These are phyloP conservation scores for Hydrophis major DNA, from an alignment of 2,797 vertebrate species.

Conservation along the genomic window DNA sequence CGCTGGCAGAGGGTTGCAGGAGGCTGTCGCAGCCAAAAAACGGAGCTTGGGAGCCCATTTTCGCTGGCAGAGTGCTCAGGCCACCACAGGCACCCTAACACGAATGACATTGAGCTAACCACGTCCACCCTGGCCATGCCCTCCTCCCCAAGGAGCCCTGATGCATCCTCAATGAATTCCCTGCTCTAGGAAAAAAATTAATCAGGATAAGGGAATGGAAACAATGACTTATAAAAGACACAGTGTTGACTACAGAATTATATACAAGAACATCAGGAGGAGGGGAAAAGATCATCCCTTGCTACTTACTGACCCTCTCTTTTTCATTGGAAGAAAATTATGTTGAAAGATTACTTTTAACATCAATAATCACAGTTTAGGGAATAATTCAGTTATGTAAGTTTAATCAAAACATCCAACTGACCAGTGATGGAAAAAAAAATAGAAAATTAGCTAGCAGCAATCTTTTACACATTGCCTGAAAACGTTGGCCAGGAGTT, in stretches of 20 bases:
- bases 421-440: not conserved
- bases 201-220: not conserved
- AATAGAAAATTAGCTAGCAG: not conserved
- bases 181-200: not conserved
- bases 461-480: not conserved
- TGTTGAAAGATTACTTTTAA: not conserved
- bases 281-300: not conserved
- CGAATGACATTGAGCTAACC: too few relatives aligned
- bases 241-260: not conserved
- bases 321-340: not conserved
- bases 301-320: not conserved
- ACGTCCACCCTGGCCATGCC: too few relatives aligned
- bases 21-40: too few relatives aligned
- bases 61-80: too few relatives aligned
- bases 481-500: not conserved
- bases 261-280: not conserved
- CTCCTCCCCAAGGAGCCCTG: too few relatives aligned
- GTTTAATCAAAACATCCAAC: not conserved
- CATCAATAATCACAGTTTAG: not conserved
- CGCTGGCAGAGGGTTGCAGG: too few relatives aligned
- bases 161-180: too few relatives aligned
- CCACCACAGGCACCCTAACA: too few relatives aligned
- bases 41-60: too few relatives aligned
- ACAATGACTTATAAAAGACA: not conserved
- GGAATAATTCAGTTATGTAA: not conserved